A percentile compares a stretch with the other conserved stretches of the same genome.
Evolutionary conservation across 2,113 vertebrate species (phyloP).

Genomic region (Stegastes partitus): DNA sequence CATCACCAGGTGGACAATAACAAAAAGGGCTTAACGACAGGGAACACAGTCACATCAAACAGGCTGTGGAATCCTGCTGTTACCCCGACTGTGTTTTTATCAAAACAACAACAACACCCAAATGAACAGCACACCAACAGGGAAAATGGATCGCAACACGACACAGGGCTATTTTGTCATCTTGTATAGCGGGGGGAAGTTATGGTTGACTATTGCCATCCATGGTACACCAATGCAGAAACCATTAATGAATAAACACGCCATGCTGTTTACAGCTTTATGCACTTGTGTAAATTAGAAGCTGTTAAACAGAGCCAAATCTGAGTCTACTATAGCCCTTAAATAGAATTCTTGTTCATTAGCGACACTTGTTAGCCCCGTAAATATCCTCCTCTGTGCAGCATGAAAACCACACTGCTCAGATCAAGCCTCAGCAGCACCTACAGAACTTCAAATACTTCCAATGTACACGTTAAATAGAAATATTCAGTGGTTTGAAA

Average conservation of each 20-base stretch:
- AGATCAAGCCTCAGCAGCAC: background rate
- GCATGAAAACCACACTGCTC: background rate
- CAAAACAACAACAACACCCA: slow-evolving; percentile 60
- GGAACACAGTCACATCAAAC: slow-evolving; percentile 43
- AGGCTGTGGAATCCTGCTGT: slow-evolving; percentile 46
- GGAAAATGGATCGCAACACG: slow-evolving; percentile 57
- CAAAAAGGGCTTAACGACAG: slow-evolving; percentile 46
- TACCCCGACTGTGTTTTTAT: slow-evolving; percentile 52
- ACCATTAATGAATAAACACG: slow-evolving; percentile 18
- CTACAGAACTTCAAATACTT: background rate
- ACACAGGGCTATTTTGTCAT: slow-evolving; percentile 39
- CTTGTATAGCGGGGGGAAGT: slow-evolving; percentile 15
- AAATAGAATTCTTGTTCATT: background rate
- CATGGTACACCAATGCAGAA: background rate
- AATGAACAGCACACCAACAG: slow-evolving; percentile 36
- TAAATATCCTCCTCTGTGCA: background rate
- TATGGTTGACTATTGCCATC: slow-evolving; percentile 14
- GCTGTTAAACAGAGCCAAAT: background rate
- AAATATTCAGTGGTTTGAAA: background rate
- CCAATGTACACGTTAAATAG: background rate
- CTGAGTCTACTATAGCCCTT: background rate
- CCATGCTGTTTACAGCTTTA: background rate
- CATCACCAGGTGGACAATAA: slow-evolving; percentile 21
- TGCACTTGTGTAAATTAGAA: background rate
- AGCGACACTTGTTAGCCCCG: background rate